phyloP scores from a whole-genome alignment of 2,888 invertebrate species.

The Apodemia arnacis region DNA sequence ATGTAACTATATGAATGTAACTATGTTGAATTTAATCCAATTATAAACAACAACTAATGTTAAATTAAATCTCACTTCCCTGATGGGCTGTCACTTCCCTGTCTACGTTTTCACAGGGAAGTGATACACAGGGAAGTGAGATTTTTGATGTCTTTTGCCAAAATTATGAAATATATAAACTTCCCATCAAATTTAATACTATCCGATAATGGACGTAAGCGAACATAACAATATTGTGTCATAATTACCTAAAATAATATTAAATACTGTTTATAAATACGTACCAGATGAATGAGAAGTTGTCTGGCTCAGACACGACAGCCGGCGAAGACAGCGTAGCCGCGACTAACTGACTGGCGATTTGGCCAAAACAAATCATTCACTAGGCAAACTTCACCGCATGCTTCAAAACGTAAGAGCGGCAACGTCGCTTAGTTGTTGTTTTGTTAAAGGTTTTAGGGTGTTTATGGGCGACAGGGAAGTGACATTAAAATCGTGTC shows the following conservation, averaged over 20 bases:
- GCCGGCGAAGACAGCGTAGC: background rate
- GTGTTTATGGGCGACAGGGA: background rate
- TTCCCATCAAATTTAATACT: background rate
- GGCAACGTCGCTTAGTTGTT: too few species aligned
- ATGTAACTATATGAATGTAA: background rate
- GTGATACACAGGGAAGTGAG: background rate
- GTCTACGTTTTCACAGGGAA: background rate
- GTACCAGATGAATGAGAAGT: background rate
- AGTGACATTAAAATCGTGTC: background rate
- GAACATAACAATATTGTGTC: background rate
- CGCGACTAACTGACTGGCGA: background rate
- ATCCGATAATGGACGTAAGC: background rate
- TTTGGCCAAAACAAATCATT: background rate
- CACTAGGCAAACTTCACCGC: background rate
- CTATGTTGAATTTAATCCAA: background rate
- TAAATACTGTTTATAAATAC: background rate
- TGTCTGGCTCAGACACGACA: background rate
- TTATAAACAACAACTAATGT: background rate
- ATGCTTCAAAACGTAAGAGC: too few species aligned
- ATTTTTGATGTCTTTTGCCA: background rate
- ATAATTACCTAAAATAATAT: too few species aligned
- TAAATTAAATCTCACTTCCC: background rate
- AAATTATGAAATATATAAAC: background rate
- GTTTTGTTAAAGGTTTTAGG: background rate
- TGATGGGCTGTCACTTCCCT: background rate